Conservation (phyloP, 2,113 vertebrate genomes). For the Nothobranchius kuhntae region DNA sequence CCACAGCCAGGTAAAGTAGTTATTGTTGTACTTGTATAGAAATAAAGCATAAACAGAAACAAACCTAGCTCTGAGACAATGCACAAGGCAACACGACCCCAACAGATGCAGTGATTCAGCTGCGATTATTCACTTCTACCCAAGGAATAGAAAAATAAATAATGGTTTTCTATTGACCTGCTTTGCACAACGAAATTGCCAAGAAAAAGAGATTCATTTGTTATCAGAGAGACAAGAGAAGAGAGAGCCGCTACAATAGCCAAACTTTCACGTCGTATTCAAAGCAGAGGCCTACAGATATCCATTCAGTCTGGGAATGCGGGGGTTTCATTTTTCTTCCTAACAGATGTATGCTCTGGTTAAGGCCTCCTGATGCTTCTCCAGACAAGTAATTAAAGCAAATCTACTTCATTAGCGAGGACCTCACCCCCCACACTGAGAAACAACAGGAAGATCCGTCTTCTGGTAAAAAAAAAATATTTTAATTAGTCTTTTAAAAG, state of each 20-base stretch:
- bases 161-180: slow-evolving; percentile 74
- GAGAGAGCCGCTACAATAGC: slow-evolving; percentile 54
- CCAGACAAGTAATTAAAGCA: slow-evolving; percentile 71
- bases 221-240: slow-evolving; percentile 63
- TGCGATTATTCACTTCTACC: slow-evolving; percentile 69
- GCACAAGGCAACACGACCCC: slow-evolving; percentile 41
- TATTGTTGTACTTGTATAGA: slow-evolving; percentile 18
- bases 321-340: slow-evolving; percentile 68
- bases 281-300: slow-evolving; percentile 41
- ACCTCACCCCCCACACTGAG: slow-evolving; percentile 49
- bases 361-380: slow-evolving; percentile 59
- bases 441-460: slow-evolving; percentile 52
- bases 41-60: slow-evolving; percentile 29
- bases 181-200: slow-evolving; percentile 66
- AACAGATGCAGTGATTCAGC: slow-evolving; percentile 74
- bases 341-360: slow-evolving; percentile 52
- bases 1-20: slow-evolving; percentile 10
- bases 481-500: slow-evolving; percentile 34
- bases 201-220: slow-evolving; percentile 72
- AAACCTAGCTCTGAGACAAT: slow-evolving; percentile 59
- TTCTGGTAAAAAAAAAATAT: slow-evolving; percentile 33
- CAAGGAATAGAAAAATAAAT: slow-evolving; percentile 58
- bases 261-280: slow-evolving; percentile 63
- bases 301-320: slow-evolving; percentile 64
- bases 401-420: slow-evolving; percentile 73